A percentile compares a stretch with the other conserved stretches of the same genome.
Conservation (phyloP, 2,113 vertebrate genomes). For the Eudorcas thomsonii region DNA sequence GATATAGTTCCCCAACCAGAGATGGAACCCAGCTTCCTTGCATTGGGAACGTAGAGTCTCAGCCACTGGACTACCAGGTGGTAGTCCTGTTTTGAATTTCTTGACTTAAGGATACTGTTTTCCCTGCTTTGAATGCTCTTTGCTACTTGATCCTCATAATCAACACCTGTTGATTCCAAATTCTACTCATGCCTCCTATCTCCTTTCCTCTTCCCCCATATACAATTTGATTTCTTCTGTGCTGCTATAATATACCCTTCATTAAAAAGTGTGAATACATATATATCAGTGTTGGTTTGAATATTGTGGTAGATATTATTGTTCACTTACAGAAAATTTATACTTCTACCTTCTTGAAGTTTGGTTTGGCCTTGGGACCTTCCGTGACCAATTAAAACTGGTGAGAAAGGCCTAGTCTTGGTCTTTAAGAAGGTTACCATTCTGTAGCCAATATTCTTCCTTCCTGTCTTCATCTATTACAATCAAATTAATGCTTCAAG, state of each 20-base stretch:
- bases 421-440: neutral
- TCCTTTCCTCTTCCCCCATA: neutral
- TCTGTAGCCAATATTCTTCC: neutral
- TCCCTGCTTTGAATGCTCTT: neutral
- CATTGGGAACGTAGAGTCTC: neutral
- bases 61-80: neutral
- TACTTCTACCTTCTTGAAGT: neutral
- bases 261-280: neutral
- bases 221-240: neutral
- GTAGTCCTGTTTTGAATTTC: neutral
- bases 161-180: neutral
- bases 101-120: neutral
- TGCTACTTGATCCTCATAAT: neutral
- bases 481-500: neutral
- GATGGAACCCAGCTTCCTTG: neutral
- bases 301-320: neutral
- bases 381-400: neutral
- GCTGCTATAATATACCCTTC: neutral
- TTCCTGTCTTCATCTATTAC: neutral
- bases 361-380: neutral
- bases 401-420: neutral
- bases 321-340: neutral
- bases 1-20: neutral
- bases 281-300: neutral
- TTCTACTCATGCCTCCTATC: neutral